phyloP scores from a whole-genome alignment of 2,888 invertebrate genomes.

The Rhagonycha fulva region DNA sequence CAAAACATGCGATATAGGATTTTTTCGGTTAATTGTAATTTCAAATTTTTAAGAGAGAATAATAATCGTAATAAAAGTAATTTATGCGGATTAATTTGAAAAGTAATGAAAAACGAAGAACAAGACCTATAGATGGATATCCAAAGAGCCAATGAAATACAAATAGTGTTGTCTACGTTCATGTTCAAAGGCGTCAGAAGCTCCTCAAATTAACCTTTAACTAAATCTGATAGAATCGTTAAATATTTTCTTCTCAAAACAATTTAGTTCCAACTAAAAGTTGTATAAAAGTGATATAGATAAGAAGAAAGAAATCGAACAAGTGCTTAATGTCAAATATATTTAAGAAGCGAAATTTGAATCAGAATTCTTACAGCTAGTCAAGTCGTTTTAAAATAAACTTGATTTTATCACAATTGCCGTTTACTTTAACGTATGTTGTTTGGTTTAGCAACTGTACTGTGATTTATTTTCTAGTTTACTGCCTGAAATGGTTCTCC shows the following conservation, averaged over 20 bases:
- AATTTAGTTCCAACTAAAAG: constrained; percentile 18
- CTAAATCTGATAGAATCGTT: constrained; percentile 14
- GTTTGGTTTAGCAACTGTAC: constrained; percentile 35
- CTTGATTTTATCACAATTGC: constrained; percentile 8
- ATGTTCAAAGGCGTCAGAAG: constrained; percentile 21
- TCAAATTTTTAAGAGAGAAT: background rate
- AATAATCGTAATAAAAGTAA: background rate
- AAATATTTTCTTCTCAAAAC: constrained; percentile 4
- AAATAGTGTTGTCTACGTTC: constrained; percentile 10
- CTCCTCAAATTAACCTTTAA: constrained; percentile 27
- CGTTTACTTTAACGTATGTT: constrained; percentile 25
- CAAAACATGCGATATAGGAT: background rate
- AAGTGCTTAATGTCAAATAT: constrained; percentile 44
- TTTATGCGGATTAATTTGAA: background rate
- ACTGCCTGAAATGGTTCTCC: constrained; percentile 39
- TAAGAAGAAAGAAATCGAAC: constrained; percentile 37
- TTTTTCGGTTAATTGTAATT: background rate
- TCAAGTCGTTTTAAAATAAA: constrained; percentile 20
- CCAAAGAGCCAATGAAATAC: background rate
- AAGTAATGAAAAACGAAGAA: background rate
- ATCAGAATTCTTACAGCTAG: constrained; percentile 33
- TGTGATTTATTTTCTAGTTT: constrained; percentile 44
- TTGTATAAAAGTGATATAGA: constrained; percentile 33
- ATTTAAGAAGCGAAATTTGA: constrained; percentile 41
- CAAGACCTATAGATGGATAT: background rate